Evolutionary conservation across 1,140 invertebrate genomes (phyloP), one percentile per base, ranked within the genome.

Genomic region (Drosophila willistoni): DNA sequence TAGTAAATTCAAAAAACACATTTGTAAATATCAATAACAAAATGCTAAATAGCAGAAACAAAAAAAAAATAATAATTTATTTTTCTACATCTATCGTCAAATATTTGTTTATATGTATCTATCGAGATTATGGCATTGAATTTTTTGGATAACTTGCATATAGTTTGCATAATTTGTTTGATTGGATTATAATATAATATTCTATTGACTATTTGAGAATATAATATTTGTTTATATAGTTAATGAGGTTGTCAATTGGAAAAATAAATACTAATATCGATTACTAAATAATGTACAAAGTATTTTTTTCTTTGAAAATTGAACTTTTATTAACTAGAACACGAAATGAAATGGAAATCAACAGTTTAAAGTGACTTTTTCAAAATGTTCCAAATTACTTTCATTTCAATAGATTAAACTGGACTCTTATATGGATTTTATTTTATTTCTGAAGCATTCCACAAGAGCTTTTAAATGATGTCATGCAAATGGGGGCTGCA

Each of bases 11-110:
- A 55, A 47, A 47, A 42, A 64, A 17, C 3, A 59, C 55, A 74
- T 67, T 62, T 19, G 63, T 63, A 80, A 81, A 71, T 74, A 63
- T 68, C 65, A 84, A 73, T 81, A 17, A 47, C 9, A 75, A 68
- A 62, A 59, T 1, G 29, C 29, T 39, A 17, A 75, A 33, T 65
- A 71, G 71, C 59, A n/a, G 61, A 65, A 42, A 33, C 3, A 64
- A 36, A 59, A 67, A 77, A 71, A 51, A 39, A 33, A 44, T 34
- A 36, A 61, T 51, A 78, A 71, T 77, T 68, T 39, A n/a, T 73
- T 79, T 79, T 54, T 68, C 29, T 19, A 47, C 7, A 19, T 3
- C 17, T 22, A 51, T 22, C 17, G 44, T 17, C 19, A 47, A 72
- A 29, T 29, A 7, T 29, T 29, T 6, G 29, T 7, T 6, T 29